These are phyloP conservation scores for Anticlea derivata DNA, from an alignment of 2,888 invertebrate genomes.

Conservation along the genomic window DNA sequence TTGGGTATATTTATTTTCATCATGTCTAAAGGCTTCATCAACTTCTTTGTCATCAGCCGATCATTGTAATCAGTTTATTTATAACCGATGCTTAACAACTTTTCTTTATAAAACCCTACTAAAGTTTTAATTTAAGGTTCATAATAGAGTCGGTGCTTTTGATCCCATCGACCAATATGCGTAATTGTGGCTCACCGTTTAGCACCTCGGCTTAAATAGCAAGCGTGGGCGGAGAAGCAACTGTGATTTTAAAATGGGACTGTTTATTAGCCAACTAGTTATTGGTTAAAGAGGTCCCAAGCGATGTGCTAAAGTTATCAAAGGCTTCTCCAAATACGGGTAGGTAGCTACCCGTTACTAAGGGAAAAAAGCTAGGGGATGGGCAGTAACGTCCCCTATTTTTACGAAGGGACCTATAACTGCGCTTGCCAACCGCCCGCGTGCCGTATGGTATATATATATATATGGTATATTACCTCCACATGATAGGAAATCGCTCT, in stretches of 20 bases:
- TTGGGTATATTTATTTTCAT: background rate
- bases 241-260: conserved; percentile 14
- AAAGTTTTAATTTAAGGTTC: conserved; percentile 66
- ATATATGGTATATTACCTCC: too few relatives aligned
- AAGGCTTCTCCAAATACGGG: too few relatives aligned
- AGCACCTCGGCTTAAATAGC: conserved; percentile 47
- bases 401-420: too few relatives aligned
- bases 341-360: too few relatives aligned
- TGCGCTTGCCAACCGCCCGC: too few relatives aligned
- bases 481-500: too few relatives aligned
- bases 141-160: conserved; percentile 71
- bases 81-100: conserved; percentile 4
- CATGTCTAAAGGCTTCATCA: background rate
- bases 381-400: too few relatives aligned
- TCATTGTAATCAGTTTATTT: conserved; percentile 8
- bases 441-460: too few relatives aligned
- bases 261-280: conserved; percentile 28
- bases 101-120: conserved; percentile 33
- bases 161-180: conserved; percentile 78
- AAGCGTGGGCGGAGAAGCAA: conserved; percentile 47
- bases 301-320: too few relatives aligned
- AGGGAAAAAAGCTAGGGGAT: too few relatives aligned
- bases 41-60: background rate
- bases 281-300: too few relatives aligned
- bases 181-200: conserved; percentile 79